Evolutionary conservation across 2,888 invertebrate genomes (phyloP), one percentile per base, ranked within the genome.

Genomic region (Macrosoma leucophasiata): DNA sequence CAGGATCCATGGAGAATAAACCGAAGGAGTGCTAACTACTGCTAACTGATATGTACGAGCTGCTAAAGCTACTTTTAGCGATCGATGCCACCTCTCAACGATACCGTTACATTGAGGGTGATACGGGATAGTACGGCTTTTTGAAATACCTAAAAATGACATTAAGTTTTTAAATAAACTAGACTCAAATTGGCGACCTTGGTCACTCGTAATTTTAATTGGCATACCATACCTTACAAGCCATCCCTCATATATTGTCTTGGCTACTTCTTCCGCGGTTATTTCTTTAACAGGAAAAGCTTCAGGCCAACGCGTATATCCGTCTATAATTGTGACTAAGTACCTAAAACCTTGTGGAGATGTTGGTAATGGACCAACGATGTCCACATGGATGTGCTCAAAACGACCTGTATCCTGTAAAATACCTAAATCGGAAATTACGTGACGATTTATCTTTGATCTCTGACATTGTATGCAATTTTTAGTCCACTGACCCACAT

Each of bases 231-330:
- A 52, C 3, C 48, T 30, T 4, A 27, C 13, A 6, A 48, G 50
- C 45, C 45, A 46, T 4, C 34, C 24, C 1, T 12, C 24, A 40
- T 35, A 52, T 36, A 55, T 53, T 14, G 31, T 32, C 2, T 46
- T 33, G 0, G 58, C 52, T 1, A 39, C 30, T 1, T 26, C 36
- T 22, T 51, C 39, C 2, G 48, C 40, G 3, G 41, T 36, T 2
- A 51, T 48, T 3, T 47, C 37, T 11, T 33, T 15, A 7, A 46
- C 17, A 1, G 46, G 46, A 9, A 37, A 18, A 1, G 41, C 51
- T 21, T 55, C 53, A 0, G 53, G 52, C 53, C 53, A 54, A 8
- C 46, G 29, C 0, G 53, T 48, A 12, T 36, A 39, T 2, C 52
- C 32, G 29, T 55, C 55, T 9, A 54, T 37, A 3, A 46, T 45